phyloP scores from a whole-genome alignment of 2,888 invertebrate species.

The Ectemnius continuus region DNA sequence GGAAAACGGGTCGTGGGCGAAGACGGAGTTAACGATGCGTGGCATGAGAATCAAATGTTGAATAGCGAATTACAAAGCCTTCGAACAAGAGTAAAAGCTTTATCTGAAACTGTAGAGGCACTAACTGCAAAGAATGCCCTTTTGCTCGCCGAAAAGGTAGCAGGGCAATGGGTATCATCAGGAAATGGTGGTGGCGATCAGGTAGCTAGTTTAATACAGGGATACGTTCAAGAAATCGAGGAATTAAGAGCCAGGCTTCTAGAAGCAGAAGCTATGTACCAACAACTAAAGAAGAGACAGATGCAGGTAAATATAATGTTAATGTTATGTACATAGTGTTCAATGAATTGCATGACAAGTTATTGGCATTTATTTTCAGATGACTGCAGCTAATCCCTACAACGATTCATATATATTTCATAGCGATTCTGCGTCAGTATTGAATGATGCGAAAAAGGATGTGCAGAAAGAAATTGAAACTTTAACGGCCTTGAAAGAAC shows the following conservation, averaged over 20 bases:
- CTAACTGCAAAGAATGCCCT: constrained; percentile 90
- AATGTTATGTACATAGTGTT: background rate
- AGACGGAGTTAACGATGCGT: constrained; percentile 97
- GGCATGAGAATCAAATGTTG: constrained; percentile 96
- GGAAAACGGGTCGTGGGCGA: constrained; percentile 92
- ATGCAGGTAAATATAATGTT: constrained; percentile 71
- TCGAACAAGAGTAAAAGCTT: constrained; percentile 92
- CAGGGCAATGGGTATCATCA: constrained; percentile 81
- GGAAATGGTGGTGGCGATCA: constrained; percentile 75
- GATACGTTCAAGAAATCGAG: constrained; percentile 94
- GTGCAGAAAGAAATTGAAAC: constrained; percentile 85
- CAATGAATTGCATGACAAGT: too few species aligned
- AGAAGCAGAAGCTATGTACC: constrained; percentile 90
- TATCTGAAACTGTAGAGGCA: constrained; percentile 95
- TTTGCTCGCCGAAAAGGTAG: constrained; percentile 88
- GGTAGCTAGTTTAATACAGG: constrained; percentile 86
- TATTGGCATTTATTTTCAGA: constrained; percentile 53
- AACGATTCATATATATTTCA: constrained; percentile 82
- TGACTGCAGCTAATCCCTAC: constrained; percentile 71
- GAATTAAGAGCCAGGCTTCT: constrained; percentile 92
- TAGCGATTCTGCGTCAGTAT: constrained; percentile 80
- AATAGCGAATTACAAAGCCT: constrained; percentile 93
- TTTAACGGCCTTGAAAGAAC: constrained; percentile 75
- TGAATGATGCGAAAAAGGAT: constrained; percentile 90
- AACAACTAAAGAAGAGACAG: constrained; percentile 81